phyloP scores from a whole-genome alignment of 2,113 vertebrate genomes.

The Sinocyclocheilus grahami region DNA sequence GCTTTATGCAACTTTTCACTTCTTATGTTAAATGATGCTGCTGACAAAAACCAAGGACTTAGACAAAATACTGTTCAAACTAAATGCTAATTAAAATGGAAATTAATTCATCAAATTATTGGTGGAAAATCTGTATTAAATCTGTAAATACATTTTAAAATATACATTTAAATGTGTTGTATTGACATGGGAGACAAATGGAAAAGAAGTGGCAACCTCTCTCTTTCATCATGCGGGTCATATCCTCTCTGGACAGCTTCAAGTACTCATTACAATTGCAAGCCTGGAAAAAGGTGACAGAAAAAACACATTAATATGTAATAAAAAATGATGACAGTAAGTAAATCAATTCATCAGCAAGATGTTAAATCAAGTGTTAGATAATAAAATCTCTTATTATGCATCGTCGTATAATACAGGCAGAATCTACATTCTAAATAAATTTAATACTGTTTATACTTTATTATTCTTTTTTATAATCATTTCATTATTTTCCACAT shows the following conservation, averaged over 20 bases:
- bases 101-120: not conserved
- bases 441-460: not conserved
- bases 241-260: slow-evolving; percentile 75
- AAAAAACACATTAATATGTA: not conserved
- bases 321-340: not conserved
- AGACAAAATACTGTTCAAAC: not conserved
- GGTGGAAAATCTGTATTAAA: not conserved
- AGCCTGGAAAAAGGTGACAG: slow-evolving; percentile 66
- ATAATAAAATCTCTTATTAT: not conserved
- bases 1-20: too few species aligned
- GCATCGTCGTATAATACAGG: too few species aligned
- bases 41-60: not conserved
- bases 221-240: slow-evolving; percentile 72
- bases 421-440: not conserved
- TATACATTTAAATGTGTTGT: not conserved
- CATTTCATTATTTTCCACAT: too few species aligned
- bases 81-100: not conserved
- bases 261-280: slow-evolving; percentile 83
- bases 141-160: not conserved
- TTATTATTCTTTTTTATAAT: not conserved
- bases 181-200: not conserved
- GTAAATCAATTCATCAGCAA: not conserved
- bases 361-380: not conserved
- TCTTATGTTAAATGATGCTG: too few species aligned
- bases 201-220: slow-evolving; percentile 51